Conservation (phyloP, 2,888 invertebrate species). For the Drosophila acutilabella region DNA sequence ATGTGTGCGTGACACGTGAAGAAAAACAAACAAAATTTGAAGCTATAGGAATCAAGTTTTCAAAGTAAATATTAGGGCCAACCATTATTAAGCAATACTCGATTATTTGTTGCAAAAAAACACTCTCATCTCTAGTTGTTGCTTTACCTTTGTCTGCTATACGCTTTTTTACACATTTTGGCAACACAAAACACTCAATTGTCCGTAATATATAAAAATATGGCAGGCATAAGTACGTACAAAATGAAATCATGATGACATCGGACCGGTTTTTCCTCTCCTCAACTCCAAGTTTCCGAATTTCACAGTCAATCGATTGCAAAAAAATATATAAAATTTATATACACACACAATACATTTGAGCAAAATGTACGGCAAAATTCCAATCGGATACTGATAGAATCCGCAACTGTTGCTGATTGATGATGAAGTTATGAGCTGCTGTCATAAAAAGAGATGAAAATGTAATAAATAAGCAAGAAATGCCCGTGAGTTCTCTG, state of each 20-base stretch:
- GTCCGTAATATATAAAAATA: constrained; percentile 37
- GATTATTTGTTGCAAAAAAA: too few relatives aligned
- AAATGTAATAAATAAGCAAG: not conserved
- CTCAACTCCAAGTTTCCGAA: constrained; percentile 23
- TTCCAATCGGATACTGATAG: constrained; percentile 29
- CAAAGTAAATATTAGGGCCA: too few relatives aligned
- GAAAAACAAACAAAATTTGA: too few relatives aligned
- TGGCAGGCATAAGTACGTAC: constrained; percentile 43
- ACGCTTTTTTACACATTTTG: constrained; percentile 59
- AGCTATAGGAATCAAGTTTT: too few relatives aligned
- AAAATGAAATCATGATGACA: constrained; percentile 72
- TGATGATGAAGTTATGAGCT: constrained; percentile 35
- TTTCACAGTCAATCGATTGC: constrained; percentile 50
- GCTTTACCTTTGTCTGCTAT: constrained; percentile 14
- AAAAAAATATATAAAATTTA: constrained; percentile 13
- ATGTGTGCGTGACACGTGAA: constrained; percentile 8
- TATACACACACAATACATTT: not conserved
- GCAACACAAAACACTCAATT: constrained; percentile 36
- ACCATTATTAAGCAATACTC: too few relatives aligned
- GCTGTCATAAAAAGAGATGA: constrained; percentile 37
- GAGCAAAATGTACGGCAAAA: constrained; percentile 16
- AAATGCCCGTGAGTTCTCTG: constrained; percentile 19
- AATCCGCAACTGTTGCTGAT: constrained; percentile 27
- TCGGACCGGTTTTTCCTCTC: constrained; percentile 64
- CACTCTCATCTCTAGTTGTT: constrained; percentile 1